Base-by-base conservation (phyloP, 2,113 vertebrate genomes). In the Odocoileus virginianus region DNA sequence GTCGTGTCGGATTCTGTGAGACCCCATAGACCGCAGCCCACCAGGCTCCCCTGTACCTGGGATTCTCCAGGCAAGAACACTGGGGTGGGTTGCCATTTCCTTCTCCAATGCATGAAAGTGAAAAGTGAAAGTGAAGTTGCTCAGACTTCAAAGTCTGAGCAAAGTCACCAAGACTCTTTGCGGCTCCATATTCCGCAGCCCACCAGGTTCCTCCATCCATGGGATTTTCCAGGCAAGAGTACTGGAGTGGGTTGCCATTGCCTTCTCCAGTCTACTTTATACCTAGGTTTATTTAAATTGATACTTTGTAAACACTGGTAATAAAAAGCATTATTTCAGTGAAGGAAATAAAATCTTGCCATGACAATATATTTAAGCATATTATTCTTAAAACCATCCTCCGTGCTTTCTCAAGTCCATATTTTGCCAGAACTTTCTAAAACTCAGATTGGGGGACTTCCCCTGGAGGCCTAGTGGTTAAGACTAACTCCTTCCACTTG, bases 351-450 rank as follows among this genome's bases (percentile, higher is more conserved):
- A 94, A 74, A 27, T 81, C 67, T 28, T 82, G 43, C 33, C 47
- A 58, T 43, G n/a, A 87, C n/a, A 43, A 79, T 12, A 87, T 50
- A 90, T 27, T 78, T 58, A 58, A 79, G 64, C 17, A 64, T 43
- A 47, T 40, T 47, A 78, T 43, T 57, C 79, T 67, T 90, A 67
- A 90, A 79, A 79, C 89, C 81, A 50, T 57, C 25, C 40, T 52
- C 74, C 14, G 33, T 85, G 82, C 57, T 52, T 89, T 54, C 86
- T 57, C 54, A 84, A 61, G 54, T 36, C n/a, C 64, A n/a, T 14
- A 76, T 30, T 33, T 54, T 61, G 36, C n/a, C 28, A 92, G 54
- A 45, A 83, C 74, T 61, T 90, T 76, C 82, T 84, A 61, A 96
- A 76, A 52, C 52, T 89, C 61, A 89, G 23, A 84, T 0, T 14